Percentiles rank a stretch among this genome's conserved stretches.
Conservation (phyloP, 2,797 vertebrate species). For the Melanitta fusca region DNA sequence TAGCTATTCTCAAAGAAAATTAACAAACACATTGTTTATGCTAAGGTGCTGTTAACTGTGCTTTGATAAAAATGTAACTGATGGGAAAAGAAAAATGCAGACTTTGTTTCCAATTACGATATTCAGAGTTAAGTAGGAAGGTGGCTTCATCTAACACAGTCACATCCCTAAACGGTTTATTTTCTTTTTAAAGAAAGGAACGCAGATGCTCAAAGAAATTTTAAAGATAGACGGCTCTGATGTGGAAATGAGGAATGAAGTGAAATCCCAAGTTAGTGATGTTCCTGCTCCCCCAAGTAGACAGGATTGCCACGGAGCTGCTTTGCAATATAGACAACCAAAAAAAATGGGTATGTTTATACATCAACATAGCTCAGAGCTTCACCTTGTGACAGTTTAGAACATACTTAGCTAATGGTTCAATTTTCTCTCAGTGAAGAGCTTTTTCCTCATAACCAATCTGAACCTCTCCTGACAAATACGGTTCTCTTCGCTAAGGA, state of each 20-base stretch:
- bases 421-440: background rate
- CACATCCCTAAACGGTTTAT: background rate
- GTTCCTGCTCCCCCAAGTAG: slow-evolving; percentile 56
- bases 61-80: slow-evolving; percentile 2
- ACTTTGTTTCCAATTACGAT: background rate
- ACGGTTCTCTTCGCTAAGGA: too few relatives aligned
- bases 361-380: background rate
- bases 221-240: slow-evolving; percentile 92
- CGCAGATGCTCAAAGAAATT: slow-evolving; percentile 96
- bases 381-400: background rate
- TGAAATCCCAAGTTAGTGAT: slow-evolving; percentile 68
- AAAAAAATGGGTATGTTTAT: slow-evolving; percentile 89
- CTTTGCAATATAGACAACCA: slow-evolving; percentile 83
- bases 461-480: too few relatives aligned
- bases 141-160: background rate
- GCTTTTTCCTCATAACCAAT: too few relatives aligned
- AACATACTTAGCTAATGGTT: background rate
- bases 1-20: background rate
- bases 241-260: slow-evolving; percentile 75
- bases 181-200: slow-evolving; percentile 88
- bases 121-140: background rate
- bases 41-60: background rate
- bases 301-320: slow-evolving; percentile 71
- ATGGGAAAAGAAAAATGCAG: background rate
- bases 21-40: background rate